A percentile compares a stretch with the other conserved stretches of the same genome.
Evolutionary conservation across 1,140 invertebrate genomes (phyloP).

Genomic region (Vanessa tameamea): DNA sequence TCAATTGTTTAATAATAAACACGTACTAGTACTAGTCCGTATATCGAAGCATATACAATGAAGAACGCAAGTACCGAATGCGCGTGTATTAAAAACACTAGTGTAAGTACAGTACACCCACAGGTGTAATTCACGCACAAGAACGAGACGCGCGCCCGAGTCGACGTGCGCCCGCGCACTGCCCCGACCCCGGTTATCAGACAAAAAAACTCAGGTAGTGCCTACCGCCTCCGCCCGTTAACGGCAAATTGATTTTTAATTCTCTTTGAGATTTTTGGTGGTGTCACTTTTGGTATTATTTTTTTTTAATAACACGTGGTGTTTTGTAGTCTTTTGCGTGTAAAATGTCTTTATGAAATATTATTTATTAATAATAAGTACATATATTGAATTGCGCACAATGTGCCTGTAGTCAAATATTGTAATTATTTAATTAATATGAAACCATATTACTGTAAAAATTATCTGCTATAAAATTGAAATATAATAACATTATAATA

Average conservation of each 20-base stretch:
- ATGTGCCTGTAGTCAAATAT: not conserved
- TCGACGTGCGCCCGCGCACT: slow-evolving; percentile 62
- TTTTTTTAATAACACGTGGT: slow-evolving; percentile 43
- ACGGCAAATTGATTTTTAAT: slow-evolving; percentile 52
- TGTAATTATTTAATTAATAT: not conserved
- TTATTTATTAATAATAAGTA: not conserved
- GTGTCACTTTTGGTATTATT: slow-evolving; percentile 34
- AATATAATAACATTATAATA: not conserved
- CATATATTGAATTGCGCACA: too few species aligned
- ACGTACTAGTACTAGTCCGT: not conserved
- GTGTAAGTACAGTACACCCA: not conserved
- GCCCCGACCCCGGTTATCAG: slow-evolving; percentile 59
- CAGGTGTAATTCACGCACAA: slow-evolving; percentile 3
- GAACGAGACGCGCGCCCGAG: slow-evolving; percentile 49
- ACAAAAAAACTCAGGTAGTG: slow-evolving; percentile 68
- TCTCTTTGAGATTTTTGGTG: slow-evolving; percentile 40
- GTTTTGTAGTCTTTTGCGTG: slow-evolving; percentile 20
- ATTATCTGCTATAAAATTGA: too few species aligned
- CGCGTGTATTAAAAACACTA: not conserved
- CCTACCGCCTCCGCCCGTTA: slow-evolving; percentile 35
- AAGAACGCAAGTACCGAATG: slow-evolving; percentile 6
- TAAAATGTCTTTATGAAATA: not conserved
- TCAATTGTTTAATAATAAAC: not conserved
- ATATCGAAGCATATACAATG: not conserved
- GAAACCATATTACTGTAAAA: not conserved